Conservation (phyloP, 2,113 vertebrate genomes). For the Protobothrops flavoviridis region DNA sequence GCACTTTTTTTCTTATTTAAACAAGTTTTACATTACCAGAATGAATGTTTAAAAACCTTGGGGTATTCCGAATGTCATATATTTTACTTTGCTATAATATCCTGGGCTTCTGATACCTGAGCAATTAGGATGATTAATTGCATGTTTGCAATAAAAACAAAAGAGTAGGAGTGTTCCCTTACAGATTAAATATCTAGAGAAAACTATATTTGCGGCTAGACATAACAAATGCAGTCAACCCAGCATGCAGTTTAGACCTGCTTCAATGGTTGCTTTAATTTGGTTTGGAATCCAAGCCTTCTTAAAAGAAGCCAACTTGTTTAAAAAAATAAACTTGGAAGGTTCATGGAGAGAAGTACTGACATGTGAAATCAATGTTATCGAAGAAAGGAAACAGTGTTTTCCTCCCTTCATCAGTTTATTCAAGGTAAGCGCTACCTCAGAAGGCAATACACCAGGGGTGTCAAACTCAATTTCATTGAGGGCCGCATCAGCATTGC, state of each 20-base stretch:
- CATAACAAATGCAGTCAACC: constrained; percentile 67
- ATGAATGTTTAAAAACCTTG: constrained; percentile 7
- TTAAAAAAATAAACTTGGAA: constrained; percentile 70
- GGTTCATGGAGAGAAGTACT: constrained; percentile 63
- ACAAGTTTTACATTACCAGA: constrained; percentile 11
- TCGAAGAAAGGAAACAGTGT: constrained; percentile 59
- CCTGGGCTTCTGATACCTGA: constrained; percentile 74
- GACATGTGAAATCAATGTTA: constrained; percentile 54
- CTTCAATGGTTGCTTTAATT: constrained; percentile 50
- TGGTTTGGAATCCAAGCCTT: constrained; percentile 60
- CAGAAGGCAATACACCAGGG: background rate
- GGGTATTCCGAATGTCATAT: constrained; percentile 7
- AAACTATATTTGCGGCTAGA: constrained; percentile 74
- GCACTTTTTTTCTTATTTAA: background rate
- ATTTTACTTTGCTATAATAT: constrained; percentile 63
- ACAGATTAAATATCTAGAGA: constrained; percentile 82
- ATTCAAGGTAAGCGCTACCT: constrained; percentile 50
- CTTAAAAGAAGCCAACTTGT: constrained; percentile 63
- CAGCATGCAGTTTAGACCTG: constrained; percentile 52
- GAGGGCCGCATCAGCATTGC: no score
- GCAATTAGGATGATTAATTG: constrained; percentile 90
- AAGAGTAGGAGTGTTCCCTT: constrained; percentile 77
- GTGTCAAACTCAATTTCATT: no score
- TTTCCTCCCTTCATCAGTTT: constrained; percentile 54
- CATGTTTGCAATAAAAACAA: constrained; percentile 87